A percentile compares a stretch with the other conserved stretches of the same genome.
Conservation (phyloP, 1,140 invertebrate species). For the Drosophila hydei region DNA sequence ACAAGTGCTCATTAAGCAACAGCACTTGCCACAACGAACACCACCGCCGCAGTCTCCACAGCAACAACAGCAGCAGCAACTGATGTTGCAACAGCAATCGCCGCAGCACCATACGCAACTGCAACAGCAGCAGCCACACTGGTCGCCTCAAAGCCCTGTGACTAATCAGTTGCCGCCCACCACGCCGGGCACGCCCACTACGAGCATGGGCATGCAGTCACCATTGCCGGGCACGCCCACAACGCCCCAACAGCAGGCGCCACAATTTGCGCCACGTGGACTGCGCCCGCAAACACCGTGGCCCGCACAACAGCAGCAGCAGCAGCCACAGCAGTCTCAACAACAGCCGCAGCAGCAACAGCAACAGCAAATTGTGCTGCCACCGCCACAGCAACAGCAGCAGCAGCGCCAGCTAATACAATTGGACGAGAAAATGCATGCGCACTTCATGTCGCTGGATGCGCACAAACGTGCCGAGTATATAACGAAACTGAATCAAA, state of each 20-base stretch:
- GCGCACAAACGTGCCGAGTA: constrained; percentile 91
- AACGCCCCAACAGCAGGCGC: constrained; percentile 60
- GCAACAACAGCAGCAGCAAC: constrained; percentile 57
- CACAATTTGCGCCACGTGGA: constrained; percentile 59
- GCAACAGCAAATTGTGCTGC: constrained; percentile 68
- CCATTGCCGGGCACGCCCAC: constrained; percentile 67
- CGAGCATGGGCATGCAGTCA: constrained; percentile 74
- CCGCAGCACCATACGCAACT: constrained; percentile 71
- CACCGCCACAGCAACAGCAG: constrained; percentile 78
- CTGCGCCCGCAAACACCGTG: constrained; percentile 74
- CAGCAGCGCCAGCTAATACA: constrained; percentile 87
- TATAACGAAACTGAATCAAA: constrained; percentile 89
- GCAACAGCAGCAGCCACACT: constrained; percentile 60
- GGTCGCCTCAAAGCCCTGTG: constrained; percentile 69
- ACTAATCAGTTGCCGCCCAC: constrained; percentile 63
- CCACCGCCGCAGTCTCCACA: constrained; percentile 68
- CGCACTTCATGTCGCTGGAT: constrained; percentile 92
- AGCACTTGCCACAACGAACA: constrained; percentile 69
- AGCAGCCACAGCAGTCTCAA: constrained; percentile 60
- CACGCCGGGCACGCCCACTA: constrained; percentile 69
- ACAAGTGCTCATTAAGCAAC: constrained; percentile 75
- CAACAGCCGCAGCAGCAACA: constrained; percentile 58
- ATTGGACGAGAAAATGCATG: constrained; percentile 91
- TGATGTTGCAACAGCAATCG: constrained; percentile 71
- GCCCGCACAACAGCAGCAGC: constrained; percentile 60